Conservation (phyloP, 2,797 vertebrate species). For the Luscinia megarhynchos region DNA sequence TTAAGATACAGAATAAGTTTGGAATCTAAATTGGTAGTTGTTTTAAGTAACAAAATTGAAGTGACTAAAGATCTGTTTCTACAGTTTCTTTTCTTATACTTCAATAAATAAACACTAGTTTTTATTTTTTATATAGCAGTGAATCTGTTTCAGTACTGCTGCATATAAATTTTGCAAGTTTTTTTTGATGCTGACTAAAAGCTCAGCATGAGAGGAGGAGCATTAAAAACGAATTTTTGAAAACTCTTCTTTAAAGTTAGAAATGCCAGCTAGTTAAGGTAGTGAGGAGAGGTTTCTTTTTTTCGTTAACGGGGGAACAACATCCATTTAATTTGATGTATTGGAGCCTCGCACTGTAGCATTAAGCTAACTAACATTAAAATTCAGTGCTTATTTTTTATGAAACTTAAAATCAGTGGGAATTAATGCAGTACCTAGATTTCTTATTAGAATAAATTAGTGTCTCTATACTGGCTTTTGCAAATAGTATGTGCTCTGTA, state of each 20-base stretch:
- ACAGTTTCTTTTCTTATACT: rapidly evolving
- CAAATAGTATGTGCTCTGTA: not conserved
- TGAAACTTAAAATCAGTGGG: not conserved
- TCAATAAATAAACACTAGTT: not conserved
- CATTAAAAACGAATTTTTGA: not conserved
- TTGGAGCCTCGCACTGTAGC: not conserved
- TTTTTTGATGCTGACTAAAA: not conserved
- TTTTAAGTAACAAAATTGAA: not conserved
- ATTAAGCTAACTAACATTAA: not conserved
- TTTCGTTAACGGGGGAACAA: not conserved
- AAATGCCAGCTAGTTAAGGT: not conserved
- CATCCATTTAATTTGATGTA: not conserved
- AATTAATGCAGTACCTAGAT: not conserved
- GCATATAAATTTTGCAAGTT: not conserved
- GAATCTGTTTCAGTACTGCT: not conserved
- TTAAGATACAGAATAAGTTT: not conserved
- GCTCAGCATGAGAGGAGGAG: not conserved
- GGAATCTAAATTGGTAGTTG: not conserved
- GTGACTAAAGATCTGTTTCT: not conserved
- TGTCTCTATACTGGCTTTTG: not conserved
- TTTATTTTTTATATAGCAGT: not conserved
- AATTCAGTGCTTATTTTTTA: not conserved
- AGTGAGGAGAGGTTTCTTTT: not conserved
- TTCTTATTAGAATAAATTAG: not conserved
- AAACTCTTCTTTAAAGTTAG: not conserved